phyloP scores from a whole-genome alignment of 2,888 invertebrate genomes.

The Brachyptera putata region DNA sequence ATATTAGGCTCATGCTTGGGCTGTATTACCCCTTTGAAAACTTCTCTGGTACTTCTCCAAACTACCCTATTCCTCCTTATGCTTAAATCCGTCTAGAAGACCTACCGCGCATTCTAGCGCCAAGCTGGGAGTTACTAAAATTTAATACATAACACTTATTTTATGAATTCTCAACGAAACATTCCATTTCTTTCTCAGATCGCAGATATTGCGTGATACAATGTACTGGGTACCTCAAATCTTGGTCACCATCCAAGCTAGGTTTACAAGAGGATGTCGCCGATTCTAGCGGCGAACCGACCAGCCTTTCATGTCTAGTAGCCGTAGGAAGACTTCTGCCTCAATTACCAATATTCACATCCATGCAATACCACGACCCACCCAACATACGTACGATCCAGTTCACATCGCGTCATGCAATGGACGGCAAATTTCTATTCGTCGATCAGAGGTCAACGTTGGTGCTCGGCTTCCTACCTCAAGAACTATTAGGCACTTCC shows the following conservation, averaged over 20 bases:
- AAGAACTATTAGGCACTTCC: slow-evolving; percentile 87
- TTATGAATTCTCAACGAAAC: too few relatives aligned
- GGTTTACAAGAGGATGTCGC: slow-evolving; percentile 62
- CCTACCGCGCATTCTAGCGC: too few relatives aligned
- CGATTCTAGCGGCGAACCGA: slow-evolving; percentile 53
- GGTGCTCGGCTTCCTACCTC: slow-evolving; percentile 85
- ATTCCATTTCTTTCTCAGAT: too few relatives aligned
- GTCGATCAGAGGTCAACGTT: slow-evolving; percentile 89
- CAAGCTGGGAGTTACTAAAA: too few relatives aligned
- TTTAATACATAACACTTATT: too few relatives aligned
- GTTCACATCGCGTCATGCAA: slow-evolving; percentile 79
- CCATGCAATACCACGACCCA: slow-evolving; percentile 36
- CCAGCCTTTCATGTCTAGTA: slow-evolving; percentile 80
- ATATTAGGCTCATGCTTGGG: too few relatives aligned
- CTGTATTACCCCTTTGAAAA: too few relatives aligned
- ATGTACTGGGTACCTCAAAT: slow-evolving; percentile 89
- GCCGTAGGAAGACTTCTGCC: slow-evolving; percentile 77
- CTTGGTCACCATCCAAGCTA: slow-evolving; percentile 80
- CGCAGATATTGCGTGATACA: slow-evolving; percentile 85
- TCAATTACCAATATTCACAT: slow-evolving; percentile 44
- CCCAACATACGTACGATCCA: slow-evolving; percentile 61
- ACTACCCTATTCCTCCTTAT: too few relatives aligned
- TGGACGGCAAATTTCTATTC: slow-evolving; percentile 89
- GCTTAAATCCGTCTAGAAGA: too few relatives aligned
- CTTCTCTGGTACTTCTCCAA: too few relatives aligned